Evolutionary conservation across 1,140 invertebrate species (phyloP), one percentile per base, ranked within the genome.

Genomic region (Dolichoris vasculosae): DNA sequence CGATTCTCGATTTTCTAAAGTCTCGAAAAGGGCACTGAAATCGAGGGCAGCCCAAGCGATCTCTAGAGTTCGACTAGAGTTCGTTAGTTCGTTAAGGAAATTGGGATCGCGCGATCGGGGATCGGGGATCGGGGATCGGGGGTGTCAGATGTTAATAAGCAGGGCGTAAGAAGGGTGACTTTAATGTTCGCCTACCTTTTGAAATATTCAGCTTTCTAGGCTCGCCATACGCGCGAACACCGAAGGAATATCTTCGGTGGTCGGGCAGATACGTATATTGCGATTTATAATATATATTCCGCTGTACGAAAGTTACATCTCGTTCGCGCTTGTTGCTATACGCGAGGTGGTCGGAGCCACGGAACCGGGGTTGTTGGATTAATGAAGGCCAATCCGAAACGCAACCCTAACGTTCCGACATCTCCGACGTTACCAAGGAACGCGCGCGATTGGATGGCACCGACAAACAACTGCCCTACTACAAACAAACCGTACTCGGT

Each of bases 181-280:
- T 92, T 93, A 92, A 93, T 92, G 91, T 87, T 89, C 88, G 90
- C 87, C 87, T 88, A 87, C 86, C 73, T 80, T 86, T 88, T 93
- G 89, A 93, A 93, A 93, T 93, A 93, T 92, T 93, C 92, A 93
- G 90, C 87, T 89, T 84, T 89, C 91, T 91, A 89, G 89, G 89
- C 90, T 89, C 90, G 87, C 87, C 88, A 76, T 26, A 43, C 88
- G 86, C 38, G 26, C 20, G 48, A 51, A 51, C 48, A 51, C 48
- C 48, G 35, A 35, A 63, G 83, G 87, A 88, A 89, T 90, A 92
- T 92, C 91, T 90, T 90, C 89, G 91, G 90, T 88, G 84, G 87
- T 88, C 88, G 86, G 89, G 88, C 88, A 90, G 89, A 92, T 91
- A 89, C 90, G 88, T 91, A 91, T 91, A 92, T 93, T 91, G 89